Conservation (phyloP, 2,888 invertebrate genomes). For the Erannis defoliaria region DNA sequence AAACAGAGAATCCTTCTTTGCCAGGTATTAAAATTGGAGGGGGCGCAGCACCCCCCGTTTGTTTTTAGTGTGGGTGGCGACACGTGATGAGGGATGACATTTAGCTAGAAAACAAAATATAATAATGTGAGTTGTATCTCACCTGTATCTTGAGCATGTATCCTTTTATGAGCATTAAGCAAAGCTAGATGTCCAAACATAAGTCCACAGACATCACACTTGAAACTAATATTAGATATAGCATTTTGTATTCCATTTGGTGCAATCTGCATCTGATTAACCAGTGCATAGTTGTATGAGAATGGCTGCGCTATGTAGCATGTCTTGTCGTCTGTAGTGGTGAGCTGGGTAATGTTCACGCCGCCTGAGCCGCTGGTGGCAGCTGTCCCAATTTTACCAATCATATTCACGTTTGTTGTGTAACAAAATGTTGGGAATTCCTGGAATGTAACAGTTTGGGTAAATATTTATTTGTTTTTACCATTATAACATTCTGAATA, state of each 20-base stretch:
- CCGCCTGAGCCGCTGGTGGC: conserved; percentile 78
- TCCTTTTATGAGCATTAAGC: conserved; percentile 94
- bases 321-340: conserved; percentile 88
- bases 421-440: conserved; percentile 91
- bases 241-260: conserved; percentile 89
- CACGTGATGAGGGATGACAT: too few species aligned
- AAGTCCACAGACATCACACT: conserved; percentile 95
- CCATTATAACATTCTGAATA: too few species aligned
- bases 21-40: too few species aligned
- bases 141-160: conserved; percentile 89
- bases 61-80: too few species aligned
- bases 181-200: conserved; percentile 94
- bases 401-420: conserved; percentile 89
- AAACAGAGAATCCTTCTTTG: too few species aligned
- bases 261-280: conserved; percentile 94
- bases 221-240: conserved; percentile 94
- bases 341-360: conserved; percentile 90
- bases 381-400: conserved; percentile 87
- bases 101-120: not conserved
- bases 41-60: too few species aligned
- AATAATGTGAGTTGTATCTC: conserved; percentile 36
- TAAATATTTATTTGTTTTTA: too few species aligned
- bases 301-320: conserved; percentile 92
- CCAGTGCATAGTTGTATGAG: conserved; percentile 93
- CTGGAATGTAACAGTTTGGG: conserved; percentile 64